Percentiles rank a stretch among this genome's conserved stretches.
Conservation (phyloP, 2,888 invertebrate species). For the Meta bourneti region DNA sequence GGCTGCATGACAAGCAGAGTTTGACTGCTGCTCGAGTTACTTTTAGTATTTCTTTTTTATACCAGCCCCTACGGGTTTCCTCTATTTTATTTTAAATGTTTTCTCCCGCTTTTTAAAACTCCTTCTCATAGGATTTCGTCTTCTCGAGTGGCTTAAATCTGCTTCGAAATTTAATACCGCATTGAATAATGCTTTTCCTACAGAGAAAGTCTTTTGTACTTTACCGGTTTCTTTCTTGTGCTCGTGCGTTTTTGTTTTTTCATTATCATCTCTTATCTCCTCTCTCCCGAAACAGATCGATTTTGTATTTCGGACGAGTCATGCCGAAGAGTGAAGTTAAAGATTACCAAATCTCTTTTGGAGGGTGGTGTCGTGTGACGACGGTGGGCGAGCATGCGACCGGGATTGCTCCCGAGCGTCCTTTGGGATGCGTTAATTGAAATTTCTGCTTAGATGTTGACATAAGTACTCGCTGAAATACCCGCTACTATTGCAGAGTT, state of each 20-base stretch:
- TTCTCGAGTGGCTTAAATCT: constrained; percentile 42
- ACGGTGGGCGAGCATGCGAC: no score
- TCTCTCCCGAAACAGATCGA: neutral
- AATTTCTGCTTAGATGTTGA: no score
- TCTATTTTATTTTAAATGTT: constrained; percentile 52
- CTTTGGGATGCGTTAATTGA: no score
- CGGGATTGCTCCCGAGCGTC: no score
- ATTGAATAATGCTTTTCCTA: constrained; percentile 49
- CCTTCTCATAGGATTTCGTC: constrained; percentile 48
- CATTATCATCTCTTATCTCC: neutral
- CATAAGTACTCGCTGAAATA: no score
- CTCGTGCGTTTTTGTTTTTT: neutral
- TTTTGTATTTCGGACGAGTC: neutral
- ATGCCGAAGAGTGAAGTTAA: neutral
- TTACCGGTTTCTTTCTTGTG: neutral
- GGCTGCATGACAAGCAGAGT: constrained; percentile 58
- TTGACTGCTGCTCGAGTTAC: constrained; percentile 25
- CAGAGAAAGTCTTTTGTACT: constrained; percentile 21
- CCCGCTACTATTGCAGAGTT: no score
- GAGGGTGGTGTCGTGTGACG: neutral
- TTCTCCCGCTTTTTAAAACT: constrained; percentile 36
- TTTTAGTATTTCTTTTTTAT: constrained; percentile 24
- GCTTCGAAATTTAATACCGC: constrained; percentile 53
- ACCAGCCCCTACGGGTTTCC: neutral
- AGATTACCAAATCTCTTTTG: constrained; percentile 16